A percentile compares a stretch with the other conserved stretches of the same genome.
phyloP scores from a whole-genome alignment of 1,140 invertebrate genomes.

The Coptotermes formosanus region DNA sequence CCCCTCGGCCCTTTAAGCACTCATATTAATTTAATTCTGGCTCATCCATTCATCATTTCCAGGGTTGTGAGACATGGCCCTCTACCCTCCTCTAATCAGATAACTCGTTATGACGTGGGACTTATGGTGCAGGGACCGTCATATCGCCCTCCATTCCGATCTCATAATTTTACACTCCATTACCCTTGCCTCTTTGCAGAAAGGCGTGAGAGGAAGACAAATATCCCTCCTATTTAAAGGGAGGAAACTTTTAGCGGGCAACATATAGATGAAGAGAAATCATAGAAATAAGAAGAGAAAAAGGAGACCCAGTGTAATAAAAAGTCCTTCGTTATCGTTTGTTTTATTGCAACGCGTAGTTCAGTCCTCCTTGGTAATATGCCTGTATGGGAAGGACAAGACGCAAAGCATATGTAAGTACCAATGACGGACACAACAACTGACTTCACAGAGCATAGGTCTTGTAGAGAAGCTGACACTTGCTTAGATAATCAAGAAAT shows the following conservation, averaged over 20 bases:
- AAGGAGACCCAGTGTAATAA: not conserved
- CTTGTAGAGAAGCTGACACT: no score
- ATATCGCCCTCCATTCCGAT: constrained; percentile 9
- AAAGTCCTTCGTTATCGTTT: not conserved
- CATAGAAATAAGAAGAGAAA: not conserved
- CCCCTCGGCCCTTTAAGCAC: not conserved
- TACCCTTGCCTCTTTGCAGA: not conserved
- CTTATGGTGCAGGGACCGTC: not conserved
- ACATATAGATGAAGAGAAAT: not conserved
- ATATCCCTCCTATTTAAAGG: not conserved
- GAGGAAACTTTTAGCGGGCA: not conserved
- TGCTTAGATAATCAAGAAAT: no score
- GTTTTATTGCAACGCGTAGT: not conserved
- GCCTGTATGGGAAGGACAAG: no score
- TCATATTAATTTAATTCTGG: constrained; percentile 11
- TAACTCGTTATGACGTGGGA: not conserved
- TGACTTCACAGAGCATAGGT: no score
- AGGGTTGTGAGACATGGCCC: not conserved
- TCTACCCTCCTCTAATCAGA: not conserved
- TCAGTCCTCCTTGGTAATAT: no score
- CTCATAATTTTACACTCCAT: constrained; percentile 33
- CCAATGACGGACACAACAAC: no score
- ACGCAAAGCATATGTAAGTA: no score
- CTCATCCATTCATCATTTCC: not conserved
- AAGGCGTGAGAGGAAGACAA: constrained; percentile 17